Evolutionary conservation across 1,140 invertebrate species (phyloP).

Genomic region (Leptopilina clavipes): DNA sequence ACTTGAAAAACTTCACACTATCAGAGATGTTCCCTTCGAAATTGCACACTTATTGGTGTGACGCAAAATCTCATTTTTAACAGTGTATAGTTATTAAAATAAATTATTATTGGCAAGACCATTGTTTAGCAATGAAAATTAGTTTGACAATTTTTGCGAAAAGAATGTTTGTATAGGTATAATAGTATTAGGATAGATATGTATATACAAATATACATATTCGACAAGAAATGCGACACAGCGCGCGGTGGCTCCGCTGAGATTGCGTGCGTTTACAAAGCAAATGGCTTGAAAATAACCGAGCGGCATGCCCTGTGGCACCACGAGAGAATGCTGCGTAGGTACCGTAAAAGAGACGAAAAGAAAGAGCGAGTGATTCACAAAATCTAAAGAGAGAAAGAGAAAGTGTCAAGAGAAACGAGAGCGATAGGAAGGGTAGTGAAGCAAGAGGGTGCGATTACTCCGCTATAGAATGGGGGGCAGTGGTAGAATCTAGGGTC

Average conservation of each 20-base stretch:
- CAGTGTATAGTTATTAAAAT: too few species aligned
- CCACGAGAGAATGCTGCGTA: constrained; percentile 49
- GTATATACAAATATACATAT: too few species aligned
- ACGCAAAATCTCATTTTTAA: too few species aligned
- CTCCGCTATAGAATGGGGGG: constrained; percentile 45
- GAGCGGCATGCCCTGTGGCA: constrained; percentile 64
- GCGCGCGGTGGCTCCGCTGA: constrained; percentile 51
- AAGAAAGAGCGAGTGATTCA: constrained; percentile 18
- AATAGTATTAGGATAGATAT: too few species aligned
- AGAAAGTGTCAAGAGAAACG: constrained; percentile 42
- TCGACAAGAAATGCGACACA: constrained; percentile 11
- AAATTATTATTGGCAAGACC: too few species aligned
- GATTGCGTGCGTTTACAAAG: constrained; percentile 74
- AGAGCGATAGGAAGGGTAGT: constrained; percentile 42
- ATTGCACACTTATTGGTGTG: too few species aligned
- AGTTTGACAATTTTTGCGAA: too few species aligned
- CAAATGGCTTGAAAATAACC: constrained; percentile 75
- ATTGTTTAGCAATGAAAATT: too few species aligned
- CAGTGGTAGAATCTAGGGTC: constrained; percentile 41
- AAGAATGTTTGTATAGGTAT: too few species aligned
- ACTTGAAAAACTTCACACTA: too few species aligned
- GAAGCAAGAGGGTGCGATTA: constrained; percentile 53
- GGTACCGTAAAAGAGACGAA: constrained; percentile 34
- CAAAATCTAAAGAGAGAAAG: not conserved
- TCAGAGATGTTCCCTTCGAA: too few species aligned